These are phyloP conservation scores for Neolamprologus devosi DNA, from an alignment of 2,113 vertebrate species.

Conservation along the genomic window DNA sequence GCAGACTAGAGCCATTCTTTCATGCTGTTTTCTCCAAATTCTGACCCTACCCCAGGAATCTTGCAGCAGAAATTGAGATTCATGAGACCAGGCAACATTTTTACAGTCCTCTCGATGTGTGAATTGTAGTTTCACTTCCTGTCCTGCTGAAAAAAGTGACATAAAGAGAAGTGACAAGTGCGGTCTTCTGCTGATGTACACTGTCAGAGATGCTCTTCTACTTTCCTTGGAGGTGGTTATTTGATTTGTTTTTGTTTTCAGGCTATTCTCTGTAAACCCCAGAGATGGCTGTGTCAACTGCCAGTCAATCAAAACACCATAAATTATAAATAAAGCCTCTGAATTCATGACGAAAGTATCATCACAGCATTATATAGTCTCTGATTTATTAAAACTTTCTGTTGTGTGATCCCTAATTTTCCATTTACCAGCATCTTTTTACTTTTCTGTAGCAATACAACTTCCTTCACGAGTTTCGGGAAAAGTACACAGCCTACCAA, in stretches of 20 bases:
- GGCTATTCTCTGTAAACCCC: not conserved
- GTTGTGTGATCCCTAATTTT: not conserved
- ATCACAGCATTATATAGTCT: not conserved
- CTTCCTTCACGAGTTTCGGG: conserved; percentile 86
- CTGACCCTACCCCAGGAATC: not conserved
- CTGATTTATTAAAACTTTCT: not conserved
- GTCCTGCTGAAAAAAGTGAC: not conserved
- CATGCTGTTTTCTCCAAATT: not conserved
- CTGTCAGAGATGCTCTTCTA: not conserved
- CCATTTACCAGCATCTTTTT: not conserved
- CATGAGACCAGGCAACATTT: not conserved
- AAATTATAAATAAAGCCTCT: not conserved
- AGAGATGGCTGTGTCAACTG: not conserved
- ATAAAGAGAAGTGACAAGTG: not conserved
- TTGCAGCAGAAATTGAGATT: not conserved
- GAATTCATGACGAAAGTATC: not conserved
- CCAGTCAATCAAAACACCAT: not conserved
- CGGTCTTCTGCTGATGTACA: not conserved
- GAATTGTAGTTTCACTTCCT: not conserved
- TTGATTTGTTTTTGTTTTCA: not conserved
- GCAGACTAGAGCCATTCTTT: not conserved
- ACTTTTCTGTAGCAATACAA: conserved; percentile 80
- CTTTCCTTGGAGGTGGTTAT: not conserved
- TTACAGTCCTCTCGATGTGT: not conserved
- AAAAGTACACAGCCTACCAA: conserved; percentile 70